Conservation (phyloP, 2,888 invertebrate species). For the Pyrrhia umbra region DNA sequence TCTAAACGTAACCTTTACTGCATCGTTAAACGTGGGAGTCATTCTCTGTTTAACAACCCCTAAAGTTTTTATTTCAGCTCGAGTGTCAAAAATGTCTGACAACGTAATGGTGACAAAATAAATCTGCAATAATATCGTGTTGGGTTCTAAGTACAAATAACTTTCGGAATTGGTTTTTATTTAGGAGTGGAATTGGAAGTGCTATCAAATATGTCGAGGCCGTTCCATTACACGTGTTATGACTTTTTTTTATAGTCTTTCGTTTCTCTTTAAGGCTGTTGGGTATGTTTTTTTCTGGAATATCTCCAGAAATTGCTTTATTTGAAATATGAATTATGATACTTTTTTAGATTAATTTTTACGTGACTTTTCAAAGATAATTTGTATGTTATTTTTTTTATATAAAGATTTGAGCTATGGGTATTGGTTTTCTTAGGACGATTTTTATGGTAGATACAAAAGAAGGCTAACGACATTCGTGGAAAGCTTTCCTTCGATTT, state of each 20-base stretch:
- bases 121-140: conserved; percentile 29
- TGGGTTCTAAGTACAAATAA: conserved; percentile 4
- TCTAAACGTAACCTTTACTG: conserved; percentile 50
- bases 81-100: conserved; percentile 41
- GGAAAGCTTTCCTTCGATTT: too few species aligned
- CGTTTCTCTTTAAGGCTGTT: not conserved
- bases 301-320: not conserved
- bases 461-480: too few species aligned
- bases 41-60: conserved; percentile 41
- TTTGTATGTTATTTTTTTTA: too few species aligned
- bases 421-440: too few species aligned
- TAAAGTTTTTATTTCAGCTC: conserved; percentile 45
- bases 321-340: not conserved
- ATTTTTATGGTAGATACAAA: too few species aligned
- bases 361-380: too few species aligned
- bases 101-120: conserved; percentile 27
- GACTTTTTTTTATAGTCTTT: conserved; percentile 1
- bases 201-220: conserved; percentile 3
- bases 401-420: too few species aligned
- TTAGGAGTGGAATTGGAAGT: not conserved
- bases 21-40: conserved; percentile 52
- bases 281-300: not conserved
- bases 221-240: not conserved
- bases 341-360: not conserved
- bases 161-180: conserved; percentile 5